These are phyloP conservation scores for Halictus quadricinctus DNA, from an alignment of 2,888 invertebrate genomes.

Conservation along the genomic window DNA sequence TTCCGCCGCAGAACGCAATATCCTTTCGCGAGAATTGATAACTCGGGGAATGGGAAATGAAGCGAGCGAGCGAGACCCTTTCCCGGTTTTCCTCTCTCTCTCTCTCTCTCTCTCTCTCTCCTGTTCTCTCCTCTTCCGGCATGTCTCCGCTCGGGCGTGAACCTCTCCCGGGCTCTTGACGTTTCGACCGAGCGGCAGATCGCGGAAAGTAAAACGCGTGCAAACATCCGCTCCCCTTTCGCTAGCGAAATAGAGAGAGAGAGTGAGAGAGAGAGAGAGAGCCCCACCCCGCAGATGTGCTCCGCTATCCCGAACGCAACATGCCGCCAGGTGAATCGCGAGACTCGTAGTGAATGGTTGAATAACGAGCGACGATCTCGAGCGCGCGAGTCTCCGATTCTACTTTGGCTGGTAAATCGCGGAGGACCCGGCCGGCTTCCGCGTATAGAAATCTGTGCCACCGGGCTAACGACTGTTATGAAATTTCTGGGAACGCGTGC, in stretches of 20 bases:
- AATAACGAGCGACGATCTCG: constrained; percentile 49
- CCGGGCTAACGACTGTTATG: constrained; percentile 31
- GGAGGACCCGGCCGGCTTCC: background rate
- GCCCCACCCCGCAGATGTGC: background rate
- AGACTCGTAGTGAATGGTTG: constrained; percentile 41
- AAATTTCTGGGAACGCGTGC: constrained; percentile 16
- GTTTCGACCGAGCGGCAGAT: constrained; percentile 35
- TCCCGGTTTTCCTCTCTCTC: constrained; percentile 14
- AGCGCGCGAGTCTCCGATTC: constrained; percentile 3
- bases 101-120: background rate
- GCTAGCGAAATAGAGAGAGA: background rate
- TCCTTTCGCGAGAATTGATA: constrained; percentile 50
- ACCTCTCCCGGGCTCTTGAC: constrained; percentile 48
- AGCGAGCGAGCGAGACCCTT: constrained; percentile 57
- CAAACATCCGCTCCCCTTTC: constrained; percentile 48
- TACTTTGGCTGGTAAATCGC: constrained; percentile 22
- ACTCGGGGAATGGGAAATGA: constrained; percentile 46
- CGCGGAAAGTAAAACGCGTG: constrained; percentile 48
- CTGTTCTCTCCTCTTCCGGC: background rate
- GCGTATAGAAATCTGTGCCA: constrained; percentile 1
- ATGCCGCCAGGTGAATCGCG: constrained; percentile 35
- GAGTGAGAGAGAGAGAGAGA: background rate
- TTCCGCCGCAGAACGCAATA: constrained; percentile 10
- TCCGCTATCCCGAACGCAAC: constrained; percentile 1
- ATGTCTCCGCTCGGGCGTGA: constrained; percentile 31